Evolutionary conservation across 1,140 invertebrate species (phyloP), one percentile per base, ranked within the genome.

Genomic region (Trichonephila clavipes): DNA sequence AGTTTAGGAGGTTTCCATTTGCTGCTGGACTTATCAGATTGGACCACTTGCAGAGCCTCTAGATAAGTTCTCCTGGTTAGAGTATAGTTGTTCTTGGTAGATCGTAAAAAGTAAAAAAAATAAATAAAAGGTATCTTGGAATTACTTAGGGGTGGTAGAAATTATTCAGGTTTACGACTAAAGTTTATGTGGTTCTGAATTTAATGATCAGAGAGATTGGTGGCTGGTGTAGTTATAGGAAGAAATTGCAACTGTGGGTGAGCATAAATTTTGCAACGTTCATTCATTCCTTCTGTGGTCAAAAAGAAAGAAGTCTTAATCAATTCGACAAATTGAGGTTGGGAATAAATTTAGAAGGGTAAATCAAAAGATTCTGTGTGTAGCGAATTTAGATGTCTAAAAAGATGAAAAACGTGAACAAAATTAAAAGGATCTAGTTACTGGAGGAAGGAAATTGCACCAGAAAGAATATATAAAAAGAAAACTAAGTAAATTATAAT

Each of bases 1-100:
- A 64, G 59, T 87, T 87, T 62, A 61, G 28, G 24, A n/a, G 58
- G 85, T 87, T 61, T 87, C 59, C 85, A 87, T 87, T 87, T 64
- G 61, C 44, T 19, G 12, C n/a, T 10, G 85, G 28, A 18, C 85
- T 64, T 87, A 34, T 61, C 28, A 61, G 85, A 87, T 87, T 87
- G 59, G 28, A 34, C 24, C 72, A 77, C 72, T 77, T 77, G 72
- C 72, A 18, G 12, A 24, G 4, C 0, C 16, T 16, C 69, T 5
- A 40, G 72, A 40, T 77, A 77, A 77, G 34, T 77, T 40, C 72
- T 40, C 34, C 34, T 24, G 72, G 28, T 34, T 34, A 28, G 14
- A 5, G 24, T 34, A 12, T 40, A 34, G 28, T 77, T 77, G 69
- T 77, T 77, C 69, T 77, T 77, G 69, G 66, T 28, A 5, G 72